A percentile compares a stretch with the other conserved stretches of the same genome.
phyloP scores from a whole-genome alignment of 2,113 vertebrate species.

The Gymnarchus niloticus region DNA sequence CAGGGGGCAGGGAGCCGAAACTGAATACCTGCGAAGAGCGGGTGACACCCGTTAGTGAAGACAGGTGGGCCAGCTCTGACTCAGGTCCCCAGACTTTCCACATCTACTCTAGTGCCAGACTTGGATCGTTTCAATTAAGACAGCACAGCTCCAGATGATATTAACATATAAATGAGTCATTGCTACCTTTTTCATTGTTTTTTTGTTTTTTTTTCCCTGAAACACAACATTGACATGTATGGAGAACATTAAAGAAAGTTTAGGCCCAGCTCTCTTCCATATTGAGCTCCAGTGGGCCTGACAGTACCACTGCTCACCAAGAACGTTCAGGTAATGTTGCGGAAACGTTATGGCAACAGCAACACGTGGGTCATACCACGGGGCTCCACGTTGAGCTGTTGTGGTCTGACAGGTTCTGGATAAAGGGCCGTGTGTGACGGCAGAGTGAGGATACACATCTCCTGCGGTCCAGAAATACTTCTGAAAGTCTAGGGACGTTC shows the following conservation, averaged over 20 bases:
- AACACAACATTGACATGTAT: conserved; percentile 12
- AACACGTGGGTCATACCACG: not conserved
- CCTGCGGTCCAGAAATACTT: not conserved
- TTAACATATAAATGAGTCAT: conserved; percentile 15
- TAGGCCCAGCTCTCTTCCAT: not conserved
- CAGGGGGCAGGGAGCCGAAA: conserved; percentile 71
- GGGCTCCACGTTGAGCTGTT: not conserved
- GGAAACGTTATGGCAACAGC: not conserved
- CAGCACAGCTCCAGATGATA: conserved; percentile 13
- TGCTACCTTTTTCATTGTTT: not conserved
- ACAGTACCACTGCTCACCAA: not conserved
- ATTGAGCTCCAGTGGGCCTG: not conserved
- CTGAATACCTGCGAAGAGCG: conserved; percentile 69
- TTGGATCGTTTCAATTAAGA: conserved; percentile 4
- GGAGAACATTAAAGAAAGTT: conserved; percentile 6
- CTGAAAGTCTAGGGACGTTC: not conserved
- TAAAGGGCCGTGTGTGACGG: not conserved
- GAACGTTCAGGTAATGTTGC: not conserved
- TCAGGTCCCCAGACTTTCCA: conserved; percentile 11
- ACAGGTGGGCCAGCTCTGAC: conserved; percentile 13
- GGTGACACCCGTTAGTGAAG: conserved; percentile 46
- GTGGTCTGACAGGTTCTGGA: conserved; percentile 13
- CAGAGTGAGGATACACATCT: not conserved
- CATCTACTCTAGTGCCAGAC: conserved; percentile 6
- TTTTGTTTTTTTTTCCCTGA: not conserved